Evolutionary conservation across 2,888 invertebrate genomes (phyloP), one percentile per base, ranked within the genome.

Genomic region (Chloroclystis v-ata): DNA sequence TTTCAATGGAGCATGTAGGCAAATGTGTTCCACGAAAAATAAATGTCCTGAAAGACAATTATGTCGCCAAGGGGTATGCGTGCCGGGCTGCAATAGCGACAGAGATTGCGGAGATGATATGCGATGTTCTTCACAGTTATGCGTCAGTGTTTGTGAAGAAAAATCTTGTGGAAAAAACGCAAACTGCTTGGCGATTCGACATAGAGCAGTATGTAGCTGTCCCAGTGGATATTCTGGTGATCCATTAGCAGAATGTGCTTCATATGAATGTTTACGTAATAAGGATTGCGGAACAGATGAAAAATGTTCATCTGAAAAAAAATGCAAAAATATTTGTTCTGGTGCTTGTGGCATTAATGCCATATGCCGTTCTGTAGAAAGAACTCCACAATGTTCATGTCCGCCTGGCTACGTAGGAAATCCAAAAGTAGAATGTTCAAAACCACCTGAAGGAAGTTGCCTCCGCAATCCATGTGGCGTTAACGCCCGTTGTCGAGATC

Each of bases 221-320:
- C 95, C 95, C 0, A 94, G 95, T 66, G 95, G 96, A 10, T 95
- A 90, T 67, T 93, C 93, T 57, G 95, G 95, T 0, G 94, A 96
- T 69, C 95, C 96, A 0, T 90, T 90, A 47, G 91, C 90, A 55
- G 91, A 91, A 65, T 96, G 96, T 64, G 90, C 90, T 52, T 90
- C 92, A 53, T 92, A 94, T 56, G 95, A 95, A 80, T 97, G 97
- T 63, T 88, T 90, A 43, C 85, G 87, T 38, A 92, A 95, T 69
- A 89, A 90, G 6, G 95, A 96, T 63, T 97, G 97, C 67, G 93
- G 93, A 42, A 66, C 89, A 1, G 94, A 92, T 62, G 95, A 96
- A 75, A 90, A 90, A 56, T 97, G 97, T 67, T 90, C 91, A 58
- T 72, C 89, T 40, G 92, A 92, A 16, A 83, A 84, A 43, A 87